A percentile compares a stretch with the other conserved stretches of the same genome.
These are phyloP conservation scores for Mimachlamys varia DNA, from an alignment of 2,888 invertebrate genomes.

Conservation along the genomic window DNA sequence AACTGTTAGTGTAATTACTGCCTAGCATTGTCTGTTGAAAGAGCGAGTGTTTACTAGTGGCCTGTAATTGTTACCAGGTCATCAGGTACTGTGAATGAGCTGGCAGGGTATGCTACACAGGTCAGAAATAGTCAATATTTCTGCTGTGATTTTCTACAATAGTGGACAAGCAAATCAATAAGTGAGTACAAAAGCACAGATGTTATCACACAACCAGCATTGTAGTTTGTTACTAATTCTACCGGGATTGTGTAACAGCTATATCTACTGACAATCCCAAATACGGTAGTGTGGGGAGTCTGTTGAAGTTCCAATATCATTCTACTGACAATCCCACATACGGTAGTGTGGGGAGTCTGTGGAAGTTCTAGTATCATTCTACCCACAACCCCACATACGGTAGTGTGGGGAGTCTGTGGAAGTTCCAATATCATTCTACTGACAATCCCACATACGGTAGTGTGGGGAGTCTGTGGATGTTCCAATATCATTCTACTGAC, in stretches of 20 bases:
- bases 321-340: not conserved
- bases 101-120: constrained; percentile 25
- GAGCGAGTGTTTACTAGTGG: not conserved
- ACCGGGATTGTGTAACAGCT: constrained; percentile 11
- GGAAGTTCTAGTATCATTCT: not conserved
- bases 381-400: not conserved
- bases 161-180: constrained; percentile 27
- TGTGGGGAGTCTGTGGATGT: not conserved
- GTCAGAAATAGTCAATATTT: constrained; percentile 31
- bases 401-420: not conserved
- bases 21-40: not conserved
- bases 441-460: not conserved
- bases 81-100: not conserved
- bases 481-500: not conserved
- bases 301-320: not conserved
- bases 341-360: not conserved
- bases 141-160: constrained; percentile 33
- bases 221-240: constrained; percentile 18
- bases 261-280: not conserved
- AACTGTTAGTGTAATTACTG: not conserved
- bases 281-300: not conserved
- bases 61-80: not conserved
- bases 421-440: not conserved
- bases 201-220: constrained; percentile 16
- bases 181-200: not conserved